Conservation (phyloP, 2,113 vertebrate species). For the Halcyon malimbica region DNA sequence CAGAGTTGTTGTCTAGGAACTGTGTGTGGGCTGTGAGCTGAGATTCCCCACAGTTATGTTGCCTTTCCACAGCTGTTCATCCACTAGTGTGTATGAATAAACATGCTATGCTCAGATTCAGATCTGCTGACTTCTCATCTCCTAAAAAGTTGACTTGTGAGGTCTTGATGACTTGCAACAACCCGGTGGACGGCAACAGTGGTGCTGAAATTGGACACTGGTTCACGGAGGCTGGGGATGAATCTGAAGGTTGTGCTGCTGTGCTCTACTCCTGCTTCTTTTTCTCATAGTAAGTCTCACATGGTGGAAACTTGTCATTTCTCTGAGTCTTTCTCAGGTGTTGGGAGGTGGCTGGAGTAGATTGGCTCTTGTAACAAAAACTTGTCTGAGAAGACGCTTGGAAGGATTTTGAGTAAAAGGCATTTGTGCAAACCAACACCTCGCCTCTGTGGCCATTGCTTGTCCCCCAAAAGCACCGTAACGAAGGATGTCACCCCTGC, state of each 20-base stretch:
- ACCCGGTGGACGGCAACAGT: accelerated
- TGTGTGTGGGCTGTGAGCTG: neutral
- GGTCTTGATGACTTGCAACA: neutral
- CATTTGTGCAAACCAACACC: neutral
- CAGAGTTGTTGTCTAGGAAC: neutral
- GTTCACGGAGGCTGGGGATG: accelerated
- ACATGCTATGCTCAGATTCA: accelerated
- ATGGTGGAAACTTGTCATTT: neutral
- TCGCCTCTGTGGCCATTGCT: neutral
- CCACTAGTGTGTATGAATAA: neutral
- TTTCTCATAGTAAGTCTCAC: neutral
- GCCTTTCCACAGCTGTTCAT: neutral
- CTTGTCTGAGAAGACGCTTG: neutral
- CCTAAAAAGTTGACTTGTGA: neutral
- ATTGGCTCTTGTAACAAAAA: neutral
- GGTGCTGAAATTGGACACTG: neutral
- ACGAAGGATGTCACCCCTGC: neutral
- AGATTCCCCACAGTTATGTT: neutral
- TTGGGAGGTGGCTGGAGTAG: neutral
- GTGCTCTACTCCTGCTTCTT: neutral
- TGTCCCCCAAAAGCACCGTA: neutral
- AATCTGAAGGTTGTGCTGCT: neutral
- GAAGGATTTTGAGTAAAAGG: neutral
- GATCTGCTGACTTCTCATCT: neutral
- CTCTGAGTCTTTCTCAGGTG: neutral